Base-by-base conservation (phyloP, 92 coral and sea anemone species). In the Siderastrea siderea region DNA sequence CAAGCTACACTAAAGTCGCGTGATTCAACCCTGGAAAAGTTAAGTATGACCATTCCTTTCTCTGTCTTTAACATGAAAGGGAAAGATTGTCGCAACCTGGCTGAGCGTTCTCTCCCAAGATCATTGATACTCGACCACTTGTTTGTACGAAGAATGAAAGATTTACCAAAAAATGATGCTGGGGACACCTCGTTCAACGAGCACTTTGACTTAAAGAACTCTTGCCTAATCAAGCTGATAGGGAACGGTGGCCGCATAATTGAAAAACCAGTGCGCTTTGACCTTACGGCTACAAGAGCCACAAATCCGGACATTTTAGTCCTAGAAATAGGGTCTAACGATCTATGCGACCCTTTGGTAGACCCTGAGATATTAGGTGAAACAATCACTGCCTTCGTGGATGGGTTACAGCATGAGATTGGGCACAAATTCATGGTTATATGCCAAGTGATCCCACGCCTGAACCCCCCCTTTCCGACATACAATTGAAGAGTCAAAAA, bases 331-430 rank as follows among this genome's bases (percentile, higher is more conserved):
- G 71, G 71, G 71, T 38, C 71, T 66, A 66, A 66, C 47, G 71
- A 66, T 66, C 71, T 66, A 26, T 66, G 71, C 47, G 71, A 66
- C 47, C 71, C 71, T 12, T 66, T 47, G 47, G 71, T 43, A 19
- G 71, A 4, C 15, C 55, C 55, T 2, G 14, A 58, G 62, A 11
- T 12, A 5, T 58, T 58, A 58, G 9, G 62, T 58, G 62, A 58
- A 58, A 5, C 62, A 2, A 58, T 58, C 62, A 6, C 9, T 11
- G 62, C 62, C 7, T 11, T 5, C 14, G 69, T 77, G 8, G 62
- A 11, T 58, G 4, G 4, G 14, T 58, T 58, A 58, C 62, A 58
- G 14, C 11, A 58, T 2, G 14, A 5, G 62, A 58, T 11, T 11
- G 15, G 2, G 62, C 9, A 5, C 4, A 6, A 12, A 6, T 58